These are phyloP conservation scores for Prosapia bicincta DNA, from an alignment of 2,888 invertebrate genomes.

Conservation along the genomic window DNA sequence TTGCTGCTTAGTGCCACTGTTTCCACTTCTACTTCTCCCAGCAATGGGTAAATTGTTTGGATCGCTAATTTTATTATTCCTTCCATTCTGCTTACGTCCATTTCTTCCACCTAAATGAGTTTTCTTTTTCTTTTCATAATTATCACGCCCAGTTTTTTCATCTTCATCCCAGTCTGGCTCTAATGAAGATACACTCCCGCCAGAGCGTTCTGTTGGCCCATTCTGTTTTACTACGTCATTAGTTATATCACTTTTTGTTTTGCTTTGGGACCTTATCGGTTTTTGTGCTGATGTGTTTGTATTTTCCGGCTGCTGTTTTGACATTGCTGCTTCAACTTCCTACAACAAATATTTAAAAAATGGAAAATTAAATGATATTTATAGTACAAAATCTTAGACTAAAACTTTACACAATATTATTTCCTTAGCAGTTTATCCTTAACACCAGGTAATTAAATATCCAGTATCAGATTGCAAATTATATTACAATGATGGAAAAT, in stretches of 20 bases:
- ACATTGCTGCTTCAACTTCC: slow-evolving; percentile 32
- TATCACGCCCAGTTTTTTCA: not conserved
- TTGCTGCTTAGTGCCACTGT: slow-evolving; percentile 3
- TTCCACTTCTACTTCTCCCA: not conserved
- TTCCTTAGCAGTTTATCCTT: too few relatives aligned
- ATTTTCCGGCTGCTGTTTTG: not conserved
- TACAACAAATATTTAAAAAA: slow-evolving; percentile 15
- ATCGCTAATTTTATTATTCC: not conserved
- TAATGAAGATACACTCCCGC: slow-evolving; percentile 18
- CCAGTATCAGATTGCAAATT: too few relatives aligned
- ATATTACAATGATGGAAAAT: too few relatives aligned
- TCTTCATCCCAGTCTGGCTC: slow-evolving; percentile 34
- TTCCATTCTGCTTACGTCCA: not conserved
- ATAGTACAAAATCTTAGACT: too few relatives aligned
- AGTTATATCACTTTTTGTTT: not conserved
- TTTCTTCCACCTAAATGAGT: not conserved
- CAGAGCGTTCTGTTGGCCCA: not conserved
- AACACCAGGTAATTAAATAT: too few relatives aligned
- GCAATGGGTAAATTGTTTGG: not conserved
- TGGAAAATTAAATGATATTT: too few relatives aligned
- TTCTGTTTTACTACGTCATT: not conserved
- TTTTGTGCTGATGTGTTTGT: not conserved
- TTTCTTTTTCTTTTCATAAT: slow-evolving; percentile 6
- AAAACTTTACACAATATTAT: too few relatives aligned
- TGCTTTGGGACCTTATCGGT: not conserved